Base-by-base conservation (phyloP, 2,113 vertebrate species). In the Polypterus bichir region DNA sequence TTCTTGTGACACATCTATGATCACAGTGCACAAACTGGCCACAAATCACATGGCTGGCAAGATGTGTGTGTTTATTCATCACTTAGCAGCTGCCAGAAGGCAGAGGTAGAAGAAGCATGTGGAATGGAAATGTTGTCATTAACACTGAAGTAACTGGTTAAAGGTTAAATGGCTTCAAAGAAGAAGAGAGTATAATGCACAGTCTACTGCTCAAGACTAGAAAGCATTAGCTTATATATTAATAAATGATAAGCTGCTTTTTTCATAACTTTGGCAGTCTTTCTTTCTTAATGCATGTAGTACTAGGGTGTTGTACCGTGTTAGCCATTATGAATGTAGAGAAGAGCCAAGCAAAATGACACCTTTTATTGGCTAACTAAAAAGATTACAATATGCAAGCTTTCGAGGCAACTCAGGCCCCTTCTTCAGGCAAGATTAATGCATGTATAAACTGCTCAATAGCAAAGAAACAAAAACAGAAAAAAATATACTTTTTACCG, bases 101-200 rank as follows among this genome's bases (percentile, higher is more conserved):
- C 66, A 69, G 69, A 64, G 65, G 52, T 59, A 49, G 57, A 61
- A 60, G 59, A 66, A 59, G 57, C 62, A 47, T 58, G 59, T 63
- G 62, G 73, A 72, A 72, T 72, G 65, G 68, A 72, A 66, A 74
- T 70, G 55, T 68, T 69, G 61, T 72, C 65, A 69, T 70, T 70
- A 70, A 69, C 66, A 66, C 59, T 46, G 62, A 63, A 64, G 67
- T 62, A 54, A 60, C 65, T 59, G 65, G 62, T 62, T 65, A 65
- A 45, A 48, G 45, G 63, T 61, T 62, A 64, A 63, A 68, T 57
- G 59, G 62, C 51, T 62, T 55, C 58, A 27, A 61, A 59, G 59
- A 59, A 58, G 62, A 46, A 59, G 48, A 59, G 62, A 54, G 49
- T 51, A 27, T 6, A 53, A 49, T 11, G 62, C 48, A 60, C 51